These are phyloP conservation scores for Graphium colonna DNA, from an alignment of 2,888 invertebrate genomes.

Conservation along the genomic window DNA sequence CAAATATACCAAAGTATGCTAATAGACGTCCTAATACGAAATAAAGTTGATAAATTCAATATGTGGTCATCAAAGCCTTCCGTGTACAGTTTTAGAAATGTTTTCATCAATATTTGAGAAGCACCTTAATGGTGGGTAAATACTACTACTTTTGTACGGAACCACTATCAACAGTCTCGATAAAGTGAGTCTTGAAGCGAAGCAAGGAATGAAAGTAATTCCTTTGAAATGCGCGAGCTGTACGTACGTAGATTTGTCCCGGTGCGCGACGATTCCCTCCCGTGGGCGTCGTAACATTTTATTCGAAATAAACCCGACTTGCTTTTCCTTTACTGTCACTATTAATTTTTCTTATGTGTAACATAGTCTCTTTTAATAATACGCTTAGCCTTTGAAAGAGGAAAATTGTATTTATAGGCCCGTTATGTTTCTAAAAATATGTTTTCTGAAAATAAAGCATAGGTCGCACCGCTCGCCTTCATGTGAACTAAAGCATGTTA, in stretches of 20 bases:
- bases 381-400: slow-evolving; percentile 1
- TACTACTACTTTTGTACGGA: no score
- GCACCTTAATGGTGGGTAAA: no score
- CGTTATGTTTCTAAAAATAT: slow-evolving; percentile 13
- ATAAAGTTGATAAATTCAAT: no score
- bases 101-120: no score
- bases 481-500: slow-evolving; percentile 18
- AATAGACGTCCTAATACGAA: no score
- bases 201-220: background rate
- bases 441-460: slow-evolving; percentile 17
- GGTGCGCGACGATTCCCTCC: slow-evolving; percentile 4
- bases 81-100: no score
- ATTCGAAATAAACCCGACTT: slow-evolving; percentile 18
- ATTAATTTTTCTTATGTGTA: slow-evolving; percentile 17
- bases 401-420: slow-evolving; percentile 13
- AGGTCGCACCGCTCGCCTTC: slow-evolving; percentile 15
- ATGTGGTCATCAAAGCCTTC: no score
- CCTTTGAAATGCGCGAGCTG: background rate
- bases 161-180: background rate
- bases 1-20: no score
- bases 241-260: slow-evolving; percentile 8
- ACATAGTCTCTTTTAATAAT: slow-evolving; percentile 1
- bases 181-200: background rate
- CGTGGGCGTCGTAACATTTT: slow-evolving; percentile 18
- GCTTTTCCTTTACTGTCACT: slow-evolving; percentile 12